Evolutionary conservation across 2,888 invertebrate genomes (phyloP), one percentile per base, ranked within the genome.

Genomic region (Chrysolina haemoptera): DNA sequence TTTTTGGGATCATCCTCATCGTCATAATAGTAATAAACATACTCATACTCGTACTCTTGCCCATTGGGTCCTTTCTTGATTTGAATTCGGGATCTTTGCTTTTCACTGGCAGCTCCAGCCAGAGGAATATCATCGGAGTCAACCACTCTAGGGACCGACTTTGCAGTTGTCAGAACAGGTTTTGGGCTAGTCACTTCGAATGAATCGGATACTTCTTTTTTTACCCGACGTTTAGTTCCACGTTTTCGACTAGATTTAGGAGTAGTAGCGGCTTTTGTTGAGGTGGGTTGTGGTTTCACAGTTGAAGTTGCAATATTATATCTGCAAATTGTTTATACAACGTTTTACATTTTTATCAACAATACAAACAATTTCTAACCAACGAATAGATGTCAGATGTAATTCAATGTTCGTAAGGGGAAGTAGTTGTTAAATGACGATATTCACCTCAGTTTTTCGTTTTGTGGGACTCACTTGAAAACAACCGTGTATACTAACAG

Each of bases 41-140:
- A 96, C 86, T 96, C 96, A 84, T 96, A 96, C 86, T 96, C 96
- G 84, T 96, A 96, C 84, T 96, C 96, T 86, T 96, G 94, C 1
- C 96, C 96, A 83, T 96, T 96, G 1, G 95, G 95, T 14, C 95
- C 96, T 84, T 96, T 96, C 84, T 96, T 95, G 43, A 96, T 93
- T 90, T 96, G 93, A 80, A 94, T 93, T 75, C 94, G 89, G 0
- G 94, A 94, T 79, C 93, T 92, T 82, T 89, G 88, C 81, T 92
- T 92, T 84, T 93, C 94, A 18, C 93, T 91, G 0, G 92, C 93
- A 53, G 93, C 92, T 0, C 91, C 90, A 76, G 81, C 73, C 0
- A 84, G 74, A 12, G 82, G 78, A 46, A 79, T 71, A 72, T 86
- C 85, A 63, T 86, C 85, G 48, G 62, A 66, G 55, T 85, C 85